Conservation (phyloP, 2,888 invertebrate species). For the Noctua pronuba region DNA sequence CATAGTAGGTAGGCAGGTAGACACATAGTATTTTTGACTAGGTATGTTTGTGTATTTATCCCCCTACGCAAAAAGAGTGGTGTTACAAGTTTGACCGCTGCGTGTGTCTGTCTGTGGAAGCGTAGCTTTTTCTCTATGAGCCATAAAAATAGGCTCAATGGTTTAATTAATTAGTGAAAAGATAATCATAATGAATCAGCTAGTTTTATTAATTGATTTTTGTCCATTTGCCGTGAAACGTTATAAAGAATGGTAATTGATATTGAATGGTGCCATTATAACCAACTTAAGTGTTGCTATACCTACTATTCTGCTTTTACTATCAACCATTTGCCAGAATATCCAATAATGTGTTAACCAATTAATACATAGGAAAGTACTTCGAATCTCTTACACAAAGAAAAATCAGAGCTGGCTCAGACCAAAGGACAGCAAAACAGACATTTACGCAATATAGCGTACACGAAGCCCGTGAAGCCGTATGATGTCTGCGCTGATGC, state of each 20-base stretch:
- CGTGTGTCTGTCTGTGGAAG: too few species aligned
- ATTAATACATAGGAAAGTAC: background rate
- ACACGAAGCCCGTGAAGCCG: background rate
- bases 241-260: conserved; percentile 5
- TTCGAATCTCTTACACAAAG: background rate
- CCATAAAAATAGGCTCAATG: background rate
- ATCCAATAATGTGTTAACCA: background rate
- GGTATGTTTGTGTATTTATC: background rate
- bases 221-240: background rate
- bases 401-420: background rate
- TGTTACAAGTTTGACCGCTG: too few species aligned
- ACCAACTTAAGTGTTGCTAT: background rate
- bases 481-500: background rate
- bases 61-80: too few species aligned
- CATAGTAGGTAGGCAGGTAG: background rate
- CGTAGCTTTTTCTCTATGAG: background rate
- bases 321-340: background rate
- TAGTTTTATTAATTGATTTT: conserved; percentile 5
- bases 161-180: background rate
- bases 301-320: conserved; percentile 2
- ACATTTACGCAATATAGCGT: too few species aligned
- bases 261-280: background rate
- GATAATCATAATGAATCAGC: background rate
- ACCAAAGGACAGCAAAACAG: background rate
- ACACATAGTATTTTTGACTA: background rate